Percentiles rank a stretch among this genome's conserved stretches.
These are phyloP conservation scores for Sesamia nonagrioides DNA, from an alignment of 1,140 invertebrate genomes.

Conservation along the genomic window DNA sequence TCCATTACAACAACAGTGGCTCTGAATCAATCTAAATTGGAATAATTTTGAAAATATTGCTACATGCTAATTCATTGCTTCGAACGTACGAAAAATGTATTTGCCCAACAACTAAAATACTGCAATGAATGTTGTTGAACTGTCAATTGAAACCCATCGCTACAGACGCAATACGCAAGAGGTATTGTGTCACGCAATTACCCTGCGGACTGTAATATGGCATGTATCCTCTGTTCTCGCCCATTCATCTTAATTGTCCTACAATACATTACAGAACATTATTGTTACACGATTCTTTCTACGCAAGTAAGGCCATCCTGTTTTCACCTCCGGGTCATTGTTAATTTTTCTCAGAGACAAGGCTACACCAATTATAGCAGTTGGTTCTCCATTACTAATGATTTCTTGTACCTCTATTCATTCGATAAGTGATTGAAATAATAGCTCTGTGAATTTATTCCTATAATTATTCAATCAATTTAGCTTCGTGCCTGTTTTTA, in stretches of 20 bases:
- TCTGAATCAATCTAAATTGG: no score
- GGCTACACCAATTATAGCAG: conserved; percentile 49
- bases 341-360: conserved; percentile 64
- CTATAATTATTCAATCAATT: conserved; percentile 30
- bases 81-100: no score
- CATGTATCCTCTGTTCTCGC: not conserved
- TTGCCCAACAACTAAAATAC: no score
- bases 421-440: conserved; percentile 38
- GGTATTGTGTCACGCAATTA: no score
- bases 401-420: conserved; percentile 22
- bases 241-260: not conserved
- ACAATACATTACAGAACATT: not conserved
- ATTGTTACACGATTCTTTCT: conserved; percentile 20
- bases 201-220: no score
- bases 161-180: no score
- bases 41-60: no score
- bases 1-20: no score
- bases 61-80: no score
- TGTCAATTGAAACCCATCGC: no score
- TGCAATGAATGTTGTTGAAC: no score
- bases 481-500: not conserved
- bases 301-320: conserved; percentile 58
- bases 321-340: conserved; percentile 70
- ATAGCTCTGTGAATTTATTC: conserved; percentile 27
- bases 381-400: conserved; percentile 18